These are phyloP conservation scores for Plumapathes pennacea DNA, from an alignment of 92 coral and sea anemone genomes.

Conservation along the genomic window DNA sequence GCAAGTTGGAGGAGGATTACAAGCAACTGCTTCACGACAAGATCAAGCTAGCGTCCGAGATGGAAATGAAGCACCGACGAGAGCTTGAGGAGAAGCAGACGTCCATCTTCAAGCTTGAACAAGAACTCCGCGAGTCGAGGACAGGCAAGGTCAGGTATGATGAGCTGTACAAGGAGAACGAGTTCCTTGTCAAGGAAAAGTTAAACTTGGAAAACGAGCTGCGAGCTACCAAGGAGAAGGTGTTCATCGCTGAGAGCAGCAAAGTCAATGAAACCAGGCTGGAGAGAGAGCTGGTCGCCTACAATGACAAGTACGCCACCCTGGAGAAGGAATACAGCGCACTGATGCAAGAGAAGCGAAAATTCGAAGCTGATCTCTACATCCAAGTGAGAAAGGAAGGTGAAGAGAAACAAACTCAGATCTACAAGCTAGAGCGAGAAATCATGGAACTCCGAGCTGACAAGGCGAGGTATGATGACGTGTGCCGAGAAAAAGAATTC, in stretches of 20 bases:
- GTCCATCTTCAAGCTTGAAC: constrained; percentile 51
- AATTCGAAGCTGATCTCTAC: constrained; percentile 38
- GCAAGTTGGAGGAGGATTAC: constrained; percentile 46
- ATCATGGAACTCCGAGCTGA: constrained; percentile 45
- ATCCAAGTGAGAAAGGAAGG: constrained; percentile 25
- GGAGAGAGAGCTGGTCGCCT: constrained; percentile 8
- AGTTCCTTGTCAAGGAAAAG: constrained; percentile 9
- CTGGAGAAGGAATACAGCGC: constrained; percentile 34
- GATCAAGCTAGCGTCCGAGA: constrained; percentile 35
- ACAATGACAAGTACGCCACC: constrained; percentile 17
- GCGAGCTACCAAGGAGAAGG: constrained; percentile 40
- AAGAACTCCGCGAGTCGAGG: constrained; percentile 48
- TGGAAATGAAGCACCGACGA: constrained; percentile 30
- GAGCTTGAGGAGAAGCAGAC: constrained; percentile 43
- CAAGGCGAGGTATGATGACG: constrained; percentile 22
- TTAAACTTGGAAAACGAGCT: constrained; percentile 19
- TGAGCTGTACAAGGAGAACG: constrained; percentile 23
- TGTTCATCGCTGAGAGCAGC: too few relatives aligned
- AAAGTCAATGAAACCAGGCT: constrained; percentile 3
- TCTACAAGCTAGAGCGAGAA: constrained; percentile 54
- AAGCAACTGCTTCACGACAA: constrained; percentile 16
- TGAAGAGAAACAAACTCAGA: constrained; percentile 45
- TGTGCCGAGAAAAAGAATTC: constrained; percentile 17
- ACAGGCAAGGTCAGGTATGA: constrained; percentile 30
- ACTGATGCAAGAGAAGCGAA: constrained; percentile 22